Conservation (phyloP, 1,140 invertebrate genomes). For the Muscidifurax raptorellus region DNA sequence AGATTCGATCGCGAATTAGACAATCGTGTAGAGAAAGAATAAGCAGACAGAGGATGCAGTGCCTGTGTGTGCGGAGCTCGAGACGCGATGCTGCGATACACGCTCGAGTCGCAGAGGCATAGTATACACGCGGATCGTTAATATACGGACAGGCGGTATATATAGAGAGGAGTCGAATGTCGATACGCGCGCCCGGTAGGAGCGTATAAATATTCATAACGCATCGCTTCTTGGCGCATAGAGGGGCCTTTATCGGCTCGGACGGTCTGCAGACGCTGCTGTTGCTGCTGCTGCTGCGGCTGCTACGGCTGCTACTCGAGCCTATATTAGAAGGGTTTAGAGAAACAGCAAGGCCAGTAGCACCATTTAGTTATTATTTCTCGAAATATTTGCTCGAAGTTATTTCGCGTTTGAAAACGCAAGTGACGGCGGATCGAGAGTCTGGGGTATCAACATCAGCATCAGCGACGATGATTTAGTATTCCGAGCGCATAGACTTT, state of each 20-base stretch:
- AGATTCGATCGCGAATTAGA: conserved; percentile 47
- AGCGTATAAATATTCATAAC: conserved; percentile 63
- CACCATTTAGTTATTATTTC: neutral
- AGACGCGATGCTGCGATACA: conserved; percentile 32
- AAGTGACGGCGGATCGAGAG: too few species aligned
- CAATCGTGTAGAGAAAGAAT: conserved; percentile 23
- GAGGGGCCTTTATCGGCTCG: conserved; percentile 49
- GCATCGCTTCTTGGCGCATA: conserved; percentile 56
- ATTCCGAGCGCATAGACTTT: conserved; percentile 57
- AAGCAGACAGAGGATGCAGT: neutral
- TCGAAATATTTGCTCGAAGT: too few species aligned
- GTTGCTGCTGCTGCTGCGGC: too few species aligned
- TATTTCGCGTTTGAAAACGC: too few species aligned
- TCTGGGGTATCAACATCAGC: neutral
- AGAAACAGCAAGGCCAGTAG: neutral
- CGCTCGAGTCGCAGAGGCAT: neutral
- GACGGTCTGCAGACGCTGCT: conserved; percentile 19
- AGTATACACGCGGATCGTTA: neutral
- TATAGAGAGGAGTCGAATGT: conserved; percentile 1
- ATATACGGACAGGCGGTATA: neutral
- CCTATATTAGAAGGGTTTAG: neutral
- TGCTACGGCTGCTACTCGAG: neutral
- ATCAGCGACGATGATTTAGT: conserved; percentile 20
- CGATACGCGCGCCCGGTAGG: conserved; percentile 10
- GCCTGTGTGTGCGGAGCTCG: neutral